Conservation (phyloP, 2,113 vertebrate genomes). For the Piaya cayana region DNA sequence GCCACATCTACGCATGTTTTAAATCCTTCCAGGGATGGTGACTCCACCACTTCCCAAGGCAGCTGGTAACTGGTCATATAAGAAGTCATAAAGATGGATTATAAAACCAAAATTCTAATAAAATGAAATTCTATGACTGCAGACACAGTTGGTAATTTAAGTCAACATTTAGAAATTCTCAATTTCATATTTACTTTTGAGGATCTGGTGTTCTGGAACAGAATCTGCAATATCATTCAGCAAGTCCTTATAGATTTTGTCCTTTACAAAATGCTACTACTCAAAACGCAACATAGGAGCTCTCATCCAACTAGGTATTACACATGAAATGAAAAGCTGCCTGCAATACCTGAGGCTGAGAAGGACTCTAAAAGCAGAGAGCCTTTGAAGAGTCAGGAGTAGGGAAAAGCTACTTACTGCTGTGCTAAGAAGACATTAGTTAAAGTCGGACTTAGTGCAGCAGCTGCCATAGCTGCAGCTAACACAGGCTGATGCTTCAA, state of each 20-base stretch:
- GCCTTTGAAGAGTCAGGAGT: not conserved
- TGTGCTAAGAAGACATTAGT: not conserved
- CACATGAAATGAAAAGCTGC: not conserved
- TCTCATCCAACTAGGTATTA: not conserved
- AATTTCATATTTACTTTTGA: not conserved
- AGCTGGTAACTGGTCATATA: not conserved
- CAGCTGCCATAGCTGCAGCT: not conserved
- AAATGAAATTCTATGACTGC: not conserved
- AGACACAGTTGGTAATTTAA: not conserved
- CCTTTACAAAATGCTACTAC: not conserved
- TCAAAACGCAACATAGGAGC: not conserved
- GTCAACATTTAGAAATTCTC: not conserved
- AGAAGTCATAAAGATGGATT: not conserved
- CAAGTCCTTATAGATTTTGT: not conserved
- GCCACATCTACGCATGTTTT: rapidly evolving
- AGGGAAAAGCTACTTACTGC: not conserved
- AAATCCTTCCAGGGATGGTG: not conserved
- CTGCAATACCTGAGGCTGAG: not conserved
- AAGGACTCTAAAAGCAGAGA: not conserved
- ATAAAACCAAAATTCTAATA: not conserved
- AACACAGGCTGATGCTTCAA: not conserved
- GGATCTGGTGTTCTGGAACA: not conserved
- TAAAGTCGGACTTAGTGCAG: not conserved
- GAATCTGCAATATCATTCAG: not conserved
- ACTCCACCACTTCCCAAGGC: no score